phyloP scores from a whole-genome alignment of 1,140 invertebrate genomes.

The Teleopsis dalmanni region DNA sequence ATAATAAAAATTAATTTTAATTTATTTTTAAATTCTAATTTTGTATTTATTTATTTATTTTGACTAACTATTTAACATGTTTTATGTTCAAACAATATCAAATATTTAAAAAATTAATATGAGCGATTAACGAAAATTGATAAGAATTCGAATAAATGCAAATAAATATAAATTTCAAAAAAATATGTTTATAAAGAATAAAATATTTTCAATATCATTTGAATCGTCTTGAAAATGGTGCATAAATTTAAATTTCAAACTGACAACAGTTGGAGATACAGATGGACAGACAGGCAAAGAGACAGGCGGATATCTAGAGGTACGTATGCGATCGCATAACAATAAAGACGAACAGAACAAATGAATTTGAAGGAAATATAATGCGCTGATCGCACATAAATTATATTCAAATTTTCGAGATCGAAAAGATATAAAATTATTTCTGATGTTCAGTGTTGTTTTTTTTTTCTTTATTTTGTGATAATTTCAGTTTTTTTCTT shows the following conservation, averaged over 20 bases:
- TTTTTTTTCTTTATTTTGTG: background rate
- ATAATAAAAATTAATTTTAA: too few species aligned
- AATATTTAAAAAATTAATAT: slow-evolving; percentile 8
- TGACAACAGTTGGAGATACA: background rate
- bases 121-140: slow-evolving; percentile 12
- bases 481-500: slow-evolving; percentile 1
- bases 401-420: slow-evolving; percentile 41
- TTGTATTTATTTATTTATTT: too few species aligned
- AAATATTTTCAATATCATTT: background rate
- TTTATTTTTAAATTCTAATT: too few species aligned
- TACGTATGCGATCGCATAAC: too few species aligned
- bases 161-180: background rate
- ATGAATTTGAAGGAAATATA: too few species aligned
- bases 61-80: too few species aligned
- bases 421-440: slow-evolving; percentile 34
- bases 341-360: too few species aligned
- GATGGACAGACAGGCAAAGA: background rate
- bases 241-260: slow-evolving; percentile 7
- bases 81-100: background rate
- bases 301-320: too few species aligned
- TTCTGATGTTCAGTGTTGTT: background rate
- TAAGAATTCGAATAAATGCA: background rate
- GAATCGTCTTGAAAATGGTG: slow-evolving; percentile 1
- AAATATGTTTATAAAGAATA: background rate
- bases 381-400: slow-evolving; percentile 31